Percentiles rank a stretch among this genome's conserved stretches.
These are phyloP conservation scores for Dorcus hopei DNA, from an alignment of 2,888 invertebrate species.

Conservation along the genomic window DNA sequence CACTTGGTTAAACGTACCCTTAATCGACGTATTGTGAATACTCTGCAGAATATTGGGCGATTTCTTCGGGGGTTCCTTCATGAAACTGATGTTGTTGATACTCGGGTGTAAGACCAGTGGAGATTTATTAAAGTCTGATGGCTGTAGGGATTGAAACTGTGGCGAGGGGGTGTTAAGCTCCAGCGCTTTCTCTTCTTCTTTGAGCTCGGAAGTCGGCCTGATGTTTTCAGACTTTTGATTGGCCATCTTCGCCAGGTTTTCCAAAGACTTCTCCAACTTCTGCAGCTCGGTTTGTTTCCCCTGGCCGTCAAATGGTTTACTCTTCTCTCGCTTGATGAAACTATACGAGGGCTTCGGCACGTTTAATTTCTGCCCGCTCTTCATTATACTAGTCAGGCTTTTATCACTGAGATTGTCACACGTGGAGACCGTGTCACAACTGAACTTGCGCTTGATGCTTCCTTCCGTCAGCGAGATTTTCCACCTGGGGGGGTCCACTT, in stretches of 20 bases:
- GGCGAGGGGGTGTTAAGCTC: constrained; percentile 33
- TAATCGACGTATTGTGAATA: constrained; percentile 29
- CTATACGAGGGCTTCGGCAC: constrained; percentile 4
- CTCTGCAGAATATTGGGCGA: constrained; percentile 39
- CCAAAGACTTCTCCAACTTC: constrained; percentile 38
- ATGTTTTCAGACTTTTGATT: constrained; percentile 16
- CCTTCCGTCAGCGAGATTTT: constrained; percentile 41
- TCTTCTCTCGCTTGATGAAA: constrained; percentile 9
- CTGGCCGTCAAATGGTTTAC: neutral
- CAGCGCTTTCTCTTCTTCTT: constrained; percentile 22
- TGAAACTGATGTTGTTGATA: constrained; percentile 46
- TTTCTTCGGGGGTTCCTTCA: constrained; percentile 33
- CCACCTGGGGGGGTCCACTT: constrained; percentile 40
- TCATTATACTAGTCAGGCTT: neutral
- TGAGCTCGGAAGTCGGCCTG: constrained; percentile 23
- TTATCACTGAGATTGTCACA: constrained; percentile 17
- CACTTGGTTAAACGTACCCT: constrained; percentile 33
- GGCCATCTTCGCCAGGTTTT: constrained; percentile 33
- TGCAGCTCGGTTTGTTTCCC: constrained; percentile 31
- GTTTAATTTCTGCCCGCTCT: constrained; percentile 7
- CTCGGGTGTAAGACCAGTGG: constrained; percentile 39
- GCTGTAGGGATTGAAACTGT: constrained; percentile 38
- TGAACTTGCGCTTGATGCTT: constrained; percentile 41
- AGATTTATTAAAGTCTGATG: constrained; percentile 33
- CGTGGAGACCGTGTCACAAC: constrained; percentile 31